phyloP scores from a whole-genome alignment of 2,113 vertebrate genomes.

The Reinhardtius hippoglossoides region DNA sequence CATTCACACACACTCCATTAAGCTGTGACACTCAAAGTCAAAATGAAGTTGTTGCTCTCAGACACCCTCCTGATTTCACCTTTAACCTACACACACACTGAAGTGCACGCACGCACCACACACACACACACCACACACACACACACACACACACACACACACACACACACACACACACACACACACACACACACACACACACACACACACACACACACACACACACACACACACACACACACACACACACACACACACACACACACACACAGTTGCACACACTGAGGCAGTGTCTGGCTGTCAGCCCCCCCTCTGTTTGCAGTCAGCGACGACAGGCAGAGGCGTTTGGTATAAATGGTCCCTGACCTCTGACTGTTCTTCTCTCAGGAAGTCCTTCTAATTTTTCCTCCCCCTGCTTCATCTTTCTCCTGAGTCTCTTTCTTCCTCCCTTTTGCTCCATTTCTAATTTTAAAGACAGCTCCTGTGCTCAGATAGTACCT shows the following conservation, averaged over 20 bases:
- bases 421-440: slow-evolving; percentile 21
- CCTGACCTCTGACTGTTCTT: slow-evolving; percentile 52
- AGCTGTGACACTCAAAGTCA: slow-evolving; percentile 15
- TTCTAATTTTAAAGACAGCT: slow-evolving; percentile 35
- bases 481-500: slow-evolving; percentile 19
- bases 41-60: slow-evolving; percentile 30
- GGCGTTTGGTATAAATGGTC: slow-evolving; percentile 25
- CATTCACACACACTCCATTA: not conserved
- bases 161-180: slow-evolving; percentile 12
- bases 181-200: slow-evolving; percentile 21
- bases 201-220: slow-evolving; percentile 27
- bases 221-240: slow-evolving; percentile 16
- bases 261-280: slow-evolving; percentile 10
- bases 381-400: slow-evolving; percentile 33
- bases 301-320: slow-evolving; percentile 43
- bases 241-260: not conserved
- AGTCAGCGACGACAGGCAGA: slow-evolving; percentile 27
- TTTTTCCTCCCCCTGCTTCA: slow-evolving; percentile 13
- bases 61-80: slow-evolving; percentile 43
- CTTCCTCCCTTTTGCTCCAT: slow-evolving; percentile 14
- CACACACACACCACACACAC: no score
- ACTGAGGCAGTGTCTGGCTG: slow-evolving; percentile 24
- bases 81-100: slow-evolving; percentile 34
- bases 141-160: slow-evolving; percentile 27
- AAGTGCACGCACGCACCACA: no score